phyloP scores from a whole-genome alignment of 2,797 vertebrate species.

The Eulemur albifrons region DNA sequence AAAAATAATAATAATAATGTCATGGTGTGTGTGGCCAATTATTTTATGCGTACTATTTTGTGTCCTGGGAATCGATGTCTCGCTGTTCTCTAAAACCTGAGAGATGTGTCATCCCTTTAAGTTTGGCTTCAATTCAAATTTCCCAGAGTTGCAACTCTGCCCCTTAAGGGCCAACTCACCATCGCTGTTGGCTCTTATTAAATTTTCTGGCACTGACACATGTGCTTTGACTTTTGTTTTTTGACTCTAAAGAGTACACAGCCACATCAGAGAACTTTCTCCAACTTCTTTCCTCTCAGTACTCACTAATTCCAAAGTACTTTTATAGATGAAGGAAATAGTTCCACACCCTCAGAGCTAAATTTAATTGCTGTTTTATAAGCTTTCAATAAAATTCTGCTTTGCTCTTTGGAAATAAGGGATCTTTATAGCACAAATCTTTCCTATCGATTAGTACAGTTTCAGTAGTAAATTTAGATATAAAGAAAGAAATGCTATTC shows the following conservation, averaged over 20 bases:
- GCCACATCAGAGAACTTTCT: conserved; percentile 40
- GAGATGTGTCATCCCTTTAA: background rate
- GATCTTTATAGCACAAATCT: background rate
- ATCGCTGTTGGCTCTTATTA: conserved; percentile 8
- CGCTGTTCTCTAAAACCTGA: conserved; percentile 54
- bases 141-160: conserved; percentile 52
- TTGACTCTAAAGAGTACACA: background rate
- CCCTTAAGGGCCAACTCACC: conserved; percentile 51
- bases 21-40: background rate
- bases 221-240: background rate
- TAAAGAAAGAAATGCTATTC: conserved; percentile 45
- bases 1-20: background rate
- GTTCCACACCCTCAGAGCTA: conserved; percentile 1
- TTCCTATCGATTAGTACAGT: conserved; percentile 40
- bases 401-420: conserved; percentile 53
- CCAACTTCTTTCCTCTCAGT: background rate
- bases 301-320: background rate
- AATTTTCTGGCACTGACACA: conserved; percentile 38
- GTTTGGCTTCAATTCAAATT: conserved; percentile 64
- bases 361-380: conserved; percentile 51
- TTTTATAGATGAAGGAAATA: conserved; percentile 56
- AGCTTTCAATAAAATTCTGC: conserved; percentile 51
- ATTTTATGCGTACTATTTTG: background rate
- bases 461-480: conserved; percentile 45
- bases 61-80: conserved; percentile 47